Evolutionary conservation across 1,140 invertebrate genomes (phyloP).

Genomic region (Parasteatoda tepidariorum): DNA sequence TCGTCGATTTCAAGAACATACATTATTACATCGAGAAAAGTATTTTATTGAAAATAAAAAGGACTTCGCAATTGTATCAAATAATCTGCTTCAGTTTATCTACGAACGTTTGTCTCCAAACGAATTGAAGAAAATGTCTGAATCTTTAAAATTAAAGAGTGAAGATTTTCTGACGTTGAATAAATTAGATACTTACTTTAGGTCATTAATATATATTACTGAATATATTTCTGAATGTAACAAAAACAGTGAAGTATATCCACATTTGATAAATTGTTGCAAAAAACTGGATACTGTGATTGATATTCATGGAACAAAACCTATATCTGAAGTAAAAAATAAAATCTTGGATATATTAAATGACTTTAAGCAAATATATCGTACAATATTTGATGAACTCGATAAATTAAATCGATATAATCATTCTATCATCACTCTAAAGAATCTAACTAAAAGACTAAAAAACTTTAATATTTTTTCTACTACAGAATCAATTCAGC

Average conservation of each 20-base stretch:
- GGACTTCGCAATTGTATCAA: neutral
- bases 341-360: neutral
- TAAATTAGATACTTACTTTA: neutral
- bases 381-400: neutral
- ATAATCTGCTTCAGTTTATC: neutral
- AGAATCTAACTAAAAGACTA: neutral
- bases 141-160: neutral
- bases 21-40: neutral
- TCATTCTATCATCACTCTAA: neutral
- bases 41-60: neutral
- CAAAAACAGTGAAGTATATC: neutral
- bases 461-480: neutral
- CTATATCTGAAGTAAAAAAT: neutral
- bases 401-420: neutral
- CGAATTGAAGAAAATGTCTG: neutral
- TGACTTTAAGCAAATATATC: neutral
- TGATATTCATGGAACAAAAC: neutral
- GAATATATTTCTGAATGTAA: neutral
- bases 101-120: neutral
- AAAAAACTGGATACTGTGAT: neutral
- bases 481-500: neutral
- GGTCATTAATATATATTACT: neutral
- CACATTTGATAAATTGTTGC: neutral
- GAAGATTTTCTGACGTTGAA: neutral
- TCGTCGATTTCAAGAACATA: neutral